Evolutionary conservation across 2,797 vertebrate species (phyloP), one percentile per base, ranked within the genome.

Genomic region (Manis crassicaudata): DNA sequence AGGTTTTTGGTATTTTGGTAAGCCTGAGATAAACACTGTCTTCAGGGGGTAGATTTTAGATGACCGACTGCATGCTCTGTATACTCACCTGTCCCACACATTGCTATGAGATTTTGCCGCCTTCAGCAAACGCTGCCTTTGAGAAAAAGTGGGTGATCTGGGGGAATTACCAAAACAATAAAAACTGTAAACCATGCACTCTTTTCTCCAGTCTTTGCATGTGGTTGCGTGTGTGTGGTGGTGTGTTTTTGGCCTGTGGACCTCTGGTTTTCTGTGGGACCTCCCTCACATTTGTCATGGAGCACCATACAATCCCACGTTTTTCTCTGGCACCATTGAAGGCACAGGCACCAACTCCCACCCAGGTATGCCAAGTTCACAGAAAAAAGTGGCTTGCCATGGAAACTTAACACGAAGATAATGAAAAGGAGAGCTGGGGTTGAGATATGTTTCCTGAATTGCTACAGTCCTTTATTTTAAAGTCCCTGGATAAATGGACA

Each of bases 201-300:
- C 84, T 27, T 56, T 46, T 21, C 20, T 43, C n/a, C 7, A 20
- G 9, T 13, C 35, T 82, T 56, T 35, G 29, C 21, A 10, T 5
- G 0, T 43, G 46, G 73, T 52, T 88, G 82, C 65, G 58, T 77
- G 43, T 67, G 60, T 18, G 1, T 18, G 29, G 25, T 12, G 4
- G 10, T 13, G 2, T 7, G 5, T 70, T 63, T 79, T 60, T 72
- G 72, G 62, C 70, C n/a, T 6, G 1, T 27, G 70, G 70, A 10
- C 63, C 56, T 76, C 27, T 11, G 18, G 46, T 35, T 50, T 62
- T 58, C 32, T 4, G 1, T n/a, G 90, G 54, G 35, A 43, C 75
- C 16, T 0, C 13, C 25, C 17, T 83, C 58, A 9, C 4, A 0
- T 16, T 5, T 6, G 4, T 10, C 0, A 12, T 14, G 18, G 10